phyloP scores from a whole-genome alignment of 1,140 invertebrate genomes.

The Caligus rogercresseyi region DNA sequence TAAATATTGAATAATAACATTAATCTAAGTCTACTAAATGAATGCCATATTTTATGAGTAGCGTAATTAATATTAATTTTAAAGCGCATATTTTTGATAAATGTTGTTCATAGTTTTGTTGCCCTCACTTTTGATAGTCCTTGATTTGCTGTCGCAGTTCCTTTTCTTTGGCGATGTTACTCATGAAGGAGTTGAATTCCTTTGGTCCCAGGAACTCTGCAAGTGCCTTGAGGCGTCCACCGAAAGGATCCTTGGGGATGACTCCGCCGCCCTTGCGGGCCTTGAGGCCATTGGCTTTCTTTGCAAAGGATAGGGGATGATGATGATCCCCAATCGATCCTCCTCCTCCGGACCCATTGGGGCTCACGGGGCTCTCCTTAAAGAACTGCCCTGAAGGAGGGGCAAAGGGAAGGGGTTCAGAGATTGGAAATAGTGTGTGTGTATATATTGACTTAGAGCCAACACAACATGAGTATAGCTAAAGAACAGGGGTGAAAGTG shows the following conservation, averaged over 20 bases:
- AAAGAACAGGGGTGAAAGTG: no score
- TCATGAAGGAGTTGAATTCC: slow-evolving; percentile 8
- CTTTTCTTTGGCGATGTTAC: not conserved
- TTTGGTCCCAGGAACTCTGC: not conserved
- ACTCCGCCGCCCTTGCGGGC: not conserved
- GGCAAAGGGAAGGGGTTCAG: no score
- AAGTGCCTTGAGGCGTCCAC: not conserved
- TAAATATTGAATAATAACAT: no score
- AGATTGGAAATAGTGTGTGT: no score
- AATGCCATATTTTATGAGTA: no score
- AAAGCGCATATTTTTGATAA: no score
- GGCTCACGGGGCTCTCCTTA: slow-evolving; percentile 1
- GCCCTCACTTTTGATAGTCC: not conserved
- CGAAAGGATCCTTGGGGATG: not conserved
- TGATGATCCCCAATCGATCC: not conserved
- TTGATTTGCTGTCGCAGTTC: slow-evolving; percentile 10
- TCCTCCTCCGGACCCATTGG: not conserved
- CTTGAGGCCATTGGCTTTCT: not conserved
- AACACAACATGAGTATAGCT: no score
- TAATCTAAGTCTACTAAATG: no score
- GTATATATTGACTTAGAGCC: no score
- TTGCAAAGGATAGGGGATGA: no score
- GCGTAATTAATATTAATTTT: no score
- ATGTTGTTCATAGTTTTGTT: no score
- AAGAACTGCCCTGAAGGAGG: slow-evolving; percentile 4